Evolutionary conservation across 1,140 invertebrate species (phyloP).

Genomic region (Reticulitermes speratus): DNA sequence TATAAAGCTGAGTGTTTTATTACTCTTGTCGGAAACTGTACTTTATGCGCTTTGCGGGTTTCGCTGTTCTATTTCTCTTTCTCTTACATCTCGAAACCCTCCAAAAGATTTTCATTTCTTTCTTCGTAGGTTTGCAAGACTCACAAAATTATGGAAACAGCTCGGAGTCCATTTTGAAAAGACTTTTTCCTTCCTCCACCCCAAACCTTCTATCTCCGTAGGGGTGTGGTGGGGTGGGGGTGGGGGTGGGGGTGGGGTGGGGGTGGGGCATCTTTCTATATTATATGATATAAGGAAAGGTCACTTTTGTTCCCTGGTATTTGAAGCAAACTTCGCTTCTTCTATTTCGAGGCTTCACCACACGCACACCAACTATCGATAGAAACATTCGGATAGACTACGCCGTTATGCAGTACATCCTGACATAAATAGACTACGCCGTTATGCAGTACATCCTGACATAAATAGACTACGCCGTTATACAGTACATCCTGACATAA

Average conservation of each 20-base stretch:
- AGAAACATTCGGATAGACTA: neutral
- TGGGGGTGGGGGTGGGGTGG: neutral
- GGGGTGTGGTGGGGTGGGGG: neutral
- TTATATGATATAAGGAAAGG: neutral
- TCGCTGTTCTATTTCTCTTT: neutral
- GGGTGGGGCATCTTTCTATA: neutral
- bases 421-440: neutral
- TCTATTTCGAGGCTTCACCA: neutral
- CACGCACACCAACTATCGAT: neutral
- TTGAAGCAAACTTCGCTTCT: neutral
- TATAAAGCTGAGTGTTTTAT: neutral
- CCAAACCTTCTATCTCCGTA: neutral
- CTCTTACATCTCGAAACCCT: neutral
- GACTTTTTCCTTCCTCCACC: neutral
- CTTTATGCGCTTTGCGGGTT: neutral
- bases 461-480: neutral
- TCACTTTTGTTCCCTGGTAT: neutral
- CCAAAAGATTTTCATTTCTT: neutral
- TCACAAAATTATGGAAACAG: constrained; percentile 16
- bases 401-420: neutral
- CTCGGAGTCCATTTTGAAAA: neutral
- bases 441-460: neutral
- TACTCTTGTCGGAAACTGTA: neutral
- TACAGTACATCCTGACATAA: neutral
- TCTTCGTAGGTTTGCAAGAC: neutral